These are phyloP conservation scores for Gandaritis pyraliata DNA, from an alignment of 2,888 invertebrate species.

Conservation along the genomic window DNA sequence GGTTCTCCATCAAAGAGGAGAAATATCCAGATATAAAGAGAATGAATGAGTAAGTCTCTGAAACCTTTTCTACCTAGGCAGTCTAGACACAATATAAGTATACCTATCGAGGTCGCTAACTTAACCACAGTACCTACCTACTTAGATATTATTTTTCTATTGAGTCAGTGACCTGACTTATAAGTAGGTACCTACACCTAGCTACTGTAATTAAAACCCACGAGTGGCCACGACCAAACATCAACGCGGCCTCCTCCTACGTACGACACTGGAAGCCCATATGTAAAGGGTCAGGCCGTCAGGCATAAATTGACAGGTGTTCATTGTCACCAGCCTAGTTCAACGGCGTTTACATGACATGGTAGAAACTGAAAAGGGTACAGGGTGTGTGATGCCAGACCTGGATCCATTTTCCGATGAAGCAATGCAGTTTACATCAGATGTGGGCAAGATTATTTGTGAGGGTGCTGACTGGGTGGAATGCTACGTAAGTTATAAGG, in stretches of 20 bases:
- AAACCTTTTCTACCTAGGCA: too few relatives aligned
- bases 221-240: too few relatives aligned
- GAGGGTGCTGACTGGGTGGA: conserved; percentile 6
- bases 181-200: too few relatives aligned
- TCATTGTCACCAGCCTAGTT: not conserved
- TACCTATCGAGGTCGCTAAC: too few relatives aligned
- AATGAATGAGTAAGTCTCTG: conserved; percentile 5
- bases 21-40: conserved; percentile 1
- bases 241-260: too few relatives aligned
- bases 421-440: conserved; percentile 4
- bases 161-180: too few relatives aligned
- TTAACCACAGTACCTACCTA: too few relatives aligned
- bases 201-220: too few relatives aligned
- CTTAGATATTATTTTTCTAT: too few relatives aligned
- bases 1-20: not conserved
- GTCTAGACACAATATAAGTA: too few relatives aligned
- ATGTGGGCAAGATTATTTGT: conserved; percentile 2
- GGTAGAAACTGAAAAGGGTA: not conserved
- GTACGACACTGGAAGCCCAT: too few relatives aligned
- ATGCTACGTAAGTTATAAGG: conserved; percentile 2
- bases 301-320: not conserved
- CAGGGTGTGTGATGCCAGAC: conserved; percentile 1
- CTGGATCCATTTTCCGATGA: conserved; percentile 8
- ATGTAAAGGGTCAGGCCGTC: too few relatives aligned
- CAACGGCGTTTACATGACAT: not conserved